Base-by-base conservation (phyloP, 1,140 invertebrate genomes). In the Aphelinus certus region DNA sequence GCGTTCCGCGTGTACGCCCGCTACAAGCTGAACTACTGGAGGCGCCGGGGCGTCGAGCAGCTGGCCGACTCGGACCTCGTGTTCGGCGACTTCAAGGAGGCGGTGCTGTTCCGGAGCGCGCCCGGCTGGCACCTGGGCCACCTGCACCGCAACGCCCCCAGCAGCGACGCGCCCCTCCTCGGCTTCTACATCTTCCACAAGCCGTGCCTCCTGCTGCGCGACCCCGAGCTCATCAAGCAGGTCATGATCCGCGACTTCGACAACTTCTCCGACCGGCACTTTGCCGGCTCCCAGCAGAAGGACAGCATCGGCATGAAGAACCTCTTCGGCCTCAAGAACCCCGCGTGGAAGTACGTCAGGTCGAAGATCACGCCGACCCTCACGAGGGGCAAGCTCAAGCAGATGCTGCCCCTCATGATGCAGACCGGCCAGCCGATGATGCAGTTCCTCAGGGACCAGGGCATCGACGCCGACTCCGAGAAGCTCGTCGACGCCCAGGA, bases 171-270 rank as follows among this genome's bases (percentile, higher is more conserved):
- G 0, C 49, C 60, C 1, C 10, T 78, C 48, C 1, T 84, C 1
- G 83, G 83, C 1, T 75, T 84, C n/a, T 84, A 85, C 26, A 79
- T 85, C 1, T 63, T 84, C 0, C 78, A 81, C 2, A 82, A 83
- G 47, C 83, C 82, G 0, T 83, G 77, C 26, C n/a, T 84, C 1
- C 6, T 84, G 0, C 1, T 84, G 0, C 75, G 75, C 2, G 80
- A 79, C 64, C 77, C 80, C 0, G 71, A 81, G 60, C n/a, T 83
- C 0, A 81, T 84, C 6, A 83, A 84, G 42, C 78, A 82, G 5
- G 79, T 91, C 3, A 77, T 87, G 7, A 80, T 90, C 0, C 89
- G 87, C 71, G 88, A 90, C 63, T 90, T 90, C 73, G 80, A 88
- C 26, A 65, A 84, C 67, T 90, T 90, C 64, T 75, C 80, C 0